phyloP scores from a whole-genome alignment of 2,113 vertebrate species.

The Pantherophis guttatus region DNA sequence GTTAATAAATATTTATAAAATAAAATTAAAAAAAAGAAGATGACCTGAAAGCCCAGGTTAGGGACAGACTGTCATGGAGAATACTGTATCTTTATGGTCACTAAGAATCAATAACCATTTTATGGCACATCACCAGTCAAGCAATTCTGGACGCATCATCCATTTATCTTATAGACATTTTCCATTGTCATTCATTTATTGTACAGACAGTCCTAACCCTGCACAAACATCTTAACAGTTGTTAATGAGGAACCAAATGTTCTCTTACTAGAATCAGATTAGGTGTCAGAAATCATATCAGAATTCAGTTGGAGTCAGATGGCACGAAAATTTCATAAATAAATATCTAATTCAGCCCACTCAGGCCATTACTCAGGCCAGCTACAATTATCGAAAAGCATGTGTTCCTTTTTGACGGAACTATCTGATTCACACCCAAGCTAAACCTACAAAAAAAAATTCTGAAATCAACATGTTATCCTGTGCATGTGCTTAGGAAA shows the following conservation, averaged over 20 bases:
- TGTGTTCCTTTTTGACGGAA: neutral
- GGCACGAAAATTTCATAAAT: neutral
- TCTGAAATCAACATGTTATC: neutral
- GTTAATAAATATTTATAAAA: too few relatives aligned
- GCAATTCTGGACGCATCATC: neutral
- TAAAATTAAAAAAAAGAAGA: too few relatives aligned
- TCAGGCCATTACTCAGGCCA: neutral
- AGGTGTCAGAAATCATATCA: neutral
- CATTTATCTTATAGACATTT: neutral
- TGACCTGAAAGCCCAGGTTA: neutral
- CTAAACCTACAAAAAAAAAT: neutral
- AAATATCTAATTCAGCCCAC: neutral
- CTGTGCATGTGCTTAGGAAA: neutral
- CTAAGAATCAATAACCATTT: neutral
- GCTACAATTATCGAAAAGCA: neutral
- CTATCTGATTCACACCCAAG: neutral
- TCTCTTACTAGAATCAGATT: neutral
- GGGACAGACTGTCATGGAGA: neutral
- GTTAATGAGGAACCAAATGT: neutral
- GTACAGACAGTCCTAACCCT: neutral
- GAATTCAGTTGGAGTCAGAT: neutral
- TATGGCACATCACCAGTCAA: neutral
- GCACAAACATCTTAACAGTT: neutral
- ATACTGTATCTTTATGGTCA: neutral
- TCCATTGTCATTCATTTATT: neutral